phyloP scores from a whole-genome alignment of 1,140 invertebrate genomes.

The Archivesica marissinica region DNA sequence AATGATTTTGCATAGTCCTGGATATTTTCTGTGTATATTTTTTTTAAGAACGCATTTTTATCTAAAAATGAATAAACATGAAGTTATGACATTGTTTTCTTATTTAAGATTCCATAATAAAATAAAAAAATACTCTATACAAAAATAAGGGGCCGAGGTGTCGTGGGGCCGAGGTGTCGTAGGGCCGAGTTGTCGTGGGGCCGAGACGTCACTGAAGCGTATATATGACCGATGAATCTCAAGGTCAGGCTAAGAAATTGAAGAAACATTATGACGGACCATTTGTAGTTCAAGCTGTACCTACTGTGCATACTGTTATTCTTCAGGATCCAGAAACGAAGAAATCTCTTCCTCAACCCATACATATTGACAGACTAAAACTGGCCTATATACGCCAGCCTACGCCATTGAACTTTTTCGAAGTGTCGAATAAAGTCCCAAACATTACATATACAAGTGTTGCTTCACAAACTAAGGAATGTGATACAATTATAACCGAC shows the following conservation, averaged over 20 bases:
- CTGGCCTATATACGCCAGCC: slow-evolving; percentile 1
- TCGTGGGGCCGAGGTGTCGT: too few species aligned
- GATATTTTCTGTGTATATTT: too few species aligned
- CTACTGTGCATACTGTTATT: not conserved
- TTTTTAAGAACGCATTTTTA: too few species aligned
- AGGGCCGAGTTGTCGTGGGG: too few species aligned
- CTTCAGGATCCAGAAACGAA: slow-evolving; percentile 16
- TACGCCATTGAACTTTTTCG: not conserved
- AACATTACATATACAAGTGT: not conserved
- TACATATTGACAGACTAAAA: slow-evolving; percentile 49
- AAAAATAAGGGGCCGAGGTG: too few species aligned
- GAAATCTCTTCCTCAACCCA: not conserved
- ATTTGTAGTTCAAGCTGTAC: not conserved
- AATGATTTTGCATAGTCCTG: too few species aligned
- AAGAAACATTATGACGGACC: slow-evolving; percentile 24
- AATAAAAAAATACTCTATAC: too few species aligned
- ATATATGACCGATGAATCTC: not conserved
- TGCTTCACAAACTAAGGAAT: not conserved
- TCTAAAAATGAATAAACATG: too few species aligned
- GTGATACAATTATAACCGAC: not conserved
- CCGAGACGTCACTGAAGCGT: too few species aligned
- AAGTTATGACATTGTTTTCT: too few species aligned
- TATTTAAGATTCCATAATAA: too few species aligned
- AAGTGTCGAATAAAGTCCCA: not conserved
- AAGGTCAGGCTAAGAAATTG: slow-evolving; percentile 36